Evolutionary conservation across 1,140 invertebrate species (phyloP), one percentile per base, ranked within the genome.

Genomic region (Ectropis grisescens): DNA sequence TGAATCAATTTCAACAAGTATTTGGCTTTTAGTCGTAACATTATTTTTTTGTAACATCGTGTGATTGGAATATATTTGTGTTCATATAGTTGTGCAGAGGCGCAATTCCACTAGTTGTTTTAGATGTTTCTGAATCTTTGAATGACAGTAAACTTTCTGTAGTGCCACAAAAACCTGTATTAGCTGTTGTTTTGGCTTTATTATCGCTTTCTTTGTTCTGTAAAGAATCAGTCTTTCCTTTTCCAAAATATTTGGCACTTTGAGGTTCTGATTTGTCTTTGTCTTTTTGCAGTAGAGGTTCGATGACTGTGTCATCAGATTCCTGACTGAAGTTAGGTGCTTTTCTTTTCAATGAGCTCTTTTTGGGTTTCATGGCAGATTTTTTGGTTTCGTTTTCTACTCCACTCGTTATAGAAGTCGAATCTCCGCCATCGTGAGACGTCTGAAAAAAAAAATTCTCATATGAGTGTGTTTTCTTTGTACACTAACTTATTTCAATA

Each of bases 301-400:
- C 76, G 16, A 68, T 60, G 14, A 75, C 76, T 15, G 62, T 65
- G 35, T 82, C 80, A 34, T 82, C 75, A 8, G 60, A 64, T 41
- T 79, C 76, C 13, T 70, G 55, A 19, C 61, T 64, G 3, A 71
- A 70, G 27, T 67, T 78, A 36, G 67, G 67, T 33, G 69, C 66
- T 51, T 72, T 79, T 38, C 62, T 65, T 38, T 82, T 75, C 10
- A 72, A 67, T n/a, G 68, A 72, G 38, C 41, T 74, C 58, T 62
- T 69, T 33, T 80, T 82, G 0, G 59, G 58, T 65, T 81, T 82
- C 14, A 64, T 55, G 31, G 72, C 58, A 27, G 57, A 67, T 40
- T 71, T 79, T 51, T 61, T 82, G 6, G 58, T 36, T 48, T 82
- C 76, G 43, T 68, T 72, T 42, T 83, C 79, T 35, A 70, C 36